Evolutionary conservation across 2,888 invertebrate species (phyloP).

Genomic region (Lathronympha strigana): DNA sequence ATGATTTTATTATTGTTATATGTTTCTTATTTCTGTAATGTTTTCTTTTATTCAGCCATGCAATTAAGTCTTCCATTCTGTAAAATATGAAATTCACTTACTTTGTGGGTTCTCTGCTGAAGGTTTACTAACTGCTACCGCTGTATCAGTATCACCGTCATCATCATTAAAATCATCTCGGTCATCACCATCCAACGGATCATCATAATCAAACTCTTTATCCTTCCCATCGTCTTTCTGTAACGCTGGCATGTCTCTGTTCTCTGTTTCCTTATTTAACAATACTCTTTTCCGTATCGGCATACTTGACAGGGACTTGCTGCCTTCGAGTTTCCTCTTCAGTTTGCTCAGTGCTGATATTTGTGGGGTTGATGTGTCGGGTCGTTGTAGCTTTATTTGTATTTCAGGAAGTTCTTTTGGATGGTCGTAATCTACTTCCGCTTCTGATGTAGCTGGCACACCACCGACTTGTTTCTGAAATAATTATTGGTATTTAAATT

Average conservation of each 20-base stretch:
- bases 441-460: conserved; percentile 2
- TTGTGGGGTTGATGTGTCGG: conserved; percentile 7
- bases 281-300: conserved; percentile 39
- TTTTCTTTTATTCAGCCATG: no score
- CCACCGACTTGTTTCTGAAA: conserved; percentile 44
- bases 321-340: conserved; percentile 25
- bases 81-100: conserved; percentile 20
- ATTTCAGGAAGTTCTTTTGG: conserved; percentile 14
- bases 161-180: conserved; percentile 24
- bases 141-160: neutral
- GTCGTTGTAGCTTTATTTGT: conserved; percentile 27
- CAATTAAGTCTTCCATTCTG: no score
- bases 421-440: neutral
- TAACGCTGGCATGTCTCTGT: conserved; percentile 27
- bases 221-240: conserved; percentile 8
- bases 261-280: conserved; percentile 18
- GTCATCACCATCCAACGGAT: conserved; percentile 30
- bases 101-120: conserved; percentile 21
- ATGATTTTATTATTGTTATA: no score
- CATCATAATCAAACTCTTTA: conserved; percentile 18
- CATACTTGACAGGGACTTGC: conserved; percentile 6
- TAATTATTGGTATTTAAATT: neutral
- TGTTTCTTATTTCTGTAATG: no score
- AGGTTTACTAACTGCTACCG: neutral
- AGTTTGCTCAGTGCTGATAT: neutral